Conservation (phyloP, 2,888 invertebrate species). For the Geophilus truncorum region DNA sequence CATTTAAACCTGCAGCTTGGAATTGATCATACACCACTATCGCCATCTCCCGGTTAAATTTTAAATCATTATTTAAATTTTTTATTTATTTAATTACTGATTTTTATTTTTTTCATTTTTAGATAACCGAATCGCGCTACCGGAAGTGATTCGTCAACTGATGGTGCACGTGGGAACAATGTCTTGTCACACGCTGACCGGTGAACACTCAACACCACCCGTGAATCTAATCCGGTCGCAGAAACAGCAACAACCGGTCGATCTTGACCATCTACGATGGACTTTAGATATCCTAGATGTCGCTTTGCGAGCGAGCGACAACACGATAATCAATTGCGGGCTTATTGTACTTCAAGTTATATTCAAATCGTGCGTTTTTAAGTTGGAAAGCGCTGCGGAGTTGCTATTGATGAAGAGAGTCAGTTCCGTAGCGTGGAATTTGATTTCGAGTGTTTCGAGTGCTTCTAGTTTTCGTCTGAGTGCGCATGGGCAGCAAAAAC, state of each 20-base stretch:
- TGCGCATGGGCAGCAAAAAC: not conserved
- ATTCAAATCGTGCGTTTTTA: conserved; percentile 45
- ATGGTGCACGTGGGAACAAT: conserved; percentile 47
- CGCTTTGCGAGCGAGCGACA: conserved; percentile 43
- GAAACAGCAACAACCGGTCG: conserved; percentile 44
- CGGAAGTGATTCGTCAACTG: conserved; percentile 43
- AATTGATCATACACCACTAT: conserved; percentile 33
- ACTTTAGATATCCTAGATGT: conserved; percentile 46
- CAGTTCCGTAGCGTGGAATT: conserved; percentile 41
- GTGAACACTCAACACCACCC: conserved; percentile 43
- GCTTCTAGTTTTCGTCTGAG: not conserved
- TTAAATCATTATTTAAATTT: no score
- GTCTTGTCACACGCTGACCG: conserved; percentile 47
- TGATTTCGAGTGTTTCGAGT: conserved; percentile 37
- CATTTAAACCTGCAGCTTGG: conserved; percentile 44
- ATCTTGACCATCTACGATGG: conserved; percentile 43
- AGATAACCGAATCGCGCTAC: conserved; percentile 39
- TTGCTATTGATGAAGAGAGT: conserved; percentile 42
- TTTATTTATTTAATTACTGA: no score
- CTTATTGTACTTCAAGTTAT: conserved; percentile 47
- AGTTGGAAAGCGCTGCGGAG: conserved; percentile 42
- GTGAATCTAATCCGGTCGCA: conserved; percentile 39
- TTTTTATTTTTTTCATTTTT: no score
- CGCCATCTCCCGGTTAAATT: not conserved
- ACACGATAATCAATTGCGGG: conserved; percentile 44